phyloP scores from a whole-genome alignment of 2,113 vertebrate species.

The Saccopteryx bilineata region DNA sequence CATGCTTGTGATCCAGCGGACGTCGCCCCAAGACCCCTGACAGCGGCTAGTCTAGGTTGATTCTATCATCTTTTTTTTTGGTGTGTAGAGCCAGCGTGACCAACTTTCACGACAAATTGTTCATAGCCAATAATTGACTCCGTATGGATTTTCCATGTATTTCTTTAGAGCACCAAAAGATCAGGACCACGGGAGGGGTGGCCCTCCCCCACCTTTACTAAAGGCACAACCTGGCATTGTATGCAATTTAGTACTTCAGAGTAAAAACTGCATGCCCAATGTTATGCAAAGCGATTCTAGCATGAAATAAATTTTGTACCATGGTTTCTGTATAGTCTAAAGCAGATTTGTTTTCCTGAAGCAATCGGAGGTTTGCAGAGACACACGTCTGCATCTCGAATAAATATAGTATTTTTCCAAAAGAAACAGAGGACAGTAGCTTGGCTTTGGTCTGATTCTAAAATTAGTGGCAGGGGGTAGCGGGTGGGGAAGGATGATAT shows the following conservation, averaged over 20 bases:
- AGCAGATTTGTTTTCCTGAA: constrained; percentile 91
- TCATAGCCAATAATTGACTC: constrained; percentile 89
- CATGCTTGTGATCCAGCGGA: constrained; percentile 92
- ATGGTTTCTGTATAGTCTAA: constrained; percentile 91
- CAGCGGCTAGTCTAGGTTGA: constrained; percentile 88
- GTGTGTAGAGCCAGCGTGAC: constrained; percentile 91
- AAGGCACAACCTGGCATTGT: constrained; percentile 90
- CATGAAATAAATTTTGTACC: constrained; percentile 99
- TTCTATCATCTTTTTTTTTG: constrained; percentile 89
- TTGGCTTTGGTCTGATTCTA: constrained; percentile 90
- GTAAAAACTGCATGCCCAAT: constrained; percentile 97
- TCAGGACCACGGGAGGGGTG: constrained; percentile 85
- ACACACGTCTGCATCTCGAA: constrained; percentile 88
- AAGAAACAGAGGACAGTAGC: constrained; percentile 89
- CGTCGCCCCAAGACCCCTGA: constrained; percentile 86
- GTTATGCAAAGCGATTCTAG: constrained; percentile 99
- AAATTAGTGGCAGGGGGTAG: constrained; percentile 86
- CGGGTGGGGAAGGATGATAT: constrained; percentile 87
- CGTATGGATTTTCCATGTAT: constrained; percentile 90
- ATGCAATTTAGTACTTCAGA: constrained; percentile 94
- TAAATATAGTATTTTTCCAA: constrained; percentile 90
- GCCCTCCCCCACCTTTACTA: constrained; percentile 89
- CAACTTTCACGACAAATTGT: constrained; percentile 89
- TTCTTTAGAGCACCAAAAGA: constrained; percentile 87
- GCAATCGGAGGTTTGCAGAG: constrained; percentile 88